Evolutionary conservation across 2,797 vertebrate species (phyloP).

Genomic region (Rousettus madagascariensis): DNA sequence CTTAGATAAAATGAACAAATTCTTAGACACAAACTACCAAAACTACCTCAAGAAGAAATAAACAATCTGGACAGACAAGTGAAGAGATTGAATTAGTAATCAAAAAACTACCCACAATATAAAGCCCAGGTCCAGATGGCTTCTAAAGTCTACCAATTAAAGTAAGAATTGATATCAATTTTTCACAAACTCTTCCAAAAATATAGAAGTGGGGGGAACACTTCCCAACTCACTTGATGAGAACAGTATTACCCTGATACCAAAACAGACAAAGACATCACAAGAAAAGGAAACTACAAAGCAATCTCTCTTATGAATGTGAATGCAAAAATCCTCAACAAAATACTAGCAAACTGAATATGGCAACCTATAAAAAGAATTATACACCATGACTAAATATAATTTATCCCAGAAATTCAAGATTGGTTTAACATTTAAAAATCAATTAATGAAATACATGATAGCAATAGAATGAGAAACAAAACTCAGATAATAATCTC

Average conservation of each 20-base stretch:
- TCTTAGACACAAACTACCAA: background rate
- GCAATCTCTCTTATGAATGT: background rate
- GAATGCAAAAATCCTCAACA: background rate
- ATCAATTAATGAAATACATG: background rate
- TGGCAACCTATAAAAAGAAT: background rate
- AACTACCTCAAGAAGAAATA: background rate
- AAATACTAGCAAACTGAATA: background rate
- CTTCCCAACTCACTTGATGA: background rate
- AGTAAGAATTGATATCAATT: background rate
- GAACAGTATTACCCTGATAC: background rate
- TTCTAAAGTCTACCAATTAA: background rate
- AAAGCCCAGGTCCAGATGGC: background rate
- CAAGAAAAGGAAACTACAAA: background rate
- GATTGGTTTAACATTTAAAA: background rate
- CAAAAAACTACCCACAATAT: background rate
- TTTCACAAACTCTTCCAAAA: background rate
- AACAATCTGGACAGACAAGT: background rate
- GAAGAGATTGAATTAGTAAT: background rate
- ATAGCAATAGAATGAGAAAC: background rate
- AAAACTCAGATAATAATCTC: background rate
- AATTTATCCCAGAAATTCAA: background rate
- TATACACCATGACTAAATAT: background rate
- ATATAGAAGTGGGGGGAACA: background rate
- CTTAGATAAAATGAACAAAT: background rate
- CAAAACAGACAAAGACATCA: background rate